Base-by-base conservation (phyloP, 2,113 vertebrate genomes). In the Ploceus nigricollis region DNA sequence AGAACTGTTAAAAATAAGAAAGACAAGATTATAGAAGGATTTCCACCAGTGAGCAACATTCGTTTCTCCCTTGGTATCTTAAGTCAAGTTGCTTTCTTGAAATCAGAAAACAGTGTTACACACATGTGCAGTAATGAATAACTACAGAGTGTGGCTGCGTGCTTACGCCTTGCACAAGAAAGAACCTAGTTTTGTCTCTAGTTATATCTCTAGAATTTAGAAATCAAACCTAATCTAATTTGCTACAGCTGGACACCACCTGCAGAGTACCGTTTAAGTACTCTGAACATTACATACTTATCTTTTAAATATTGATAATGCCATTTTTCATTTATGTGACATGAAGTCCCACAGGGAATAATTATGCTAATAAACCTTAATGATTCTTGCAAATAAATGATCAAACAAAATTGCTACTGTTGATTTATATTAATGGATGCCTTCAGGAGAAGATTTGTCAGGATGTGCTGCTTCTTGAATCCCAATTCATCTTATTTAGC, bases 331-430 rank as follows among this genome's bases (percentile, higher is more conserved):
- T 98, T 98, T 98, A 88, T 94, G 94, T 92, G 97, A 98, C 98
- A 98, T 92, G 91, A 97, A 97, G 93, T 97, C 98, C 98, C 98
- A 97, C 95, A 97, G 98, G 98, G 98, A 98, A 98, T 98, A 98
- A 98, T 98, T 98, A 98, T 98, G 98, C 97, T 98, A 98, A 98
- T 98, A 98, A 98, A 96, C 97, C 97, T 98, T 98, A 98, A 98
- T 98, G 98, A 98, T 98, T 98, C 98, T 97, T 96, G 97, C 98
- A 98, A 98, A 98, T 98, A 98, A 98, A 98, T 98, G 98, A 98
- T 98, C 98, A 98, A 98, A 98, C 97, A 97, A 98, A 98, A 98
- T 98, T 97, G 98, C 98, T 97, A 96, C 97, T 97, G 98, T 98
- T 98, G 98, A 98, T 98, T 98, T 98, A 98, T 98, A 98, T 98